These are phyloP conservation scores for Balearica regulorum DNA, from an alignment of 2,797 vertebrate genomes.

Conservation along the genomic window DNA sequence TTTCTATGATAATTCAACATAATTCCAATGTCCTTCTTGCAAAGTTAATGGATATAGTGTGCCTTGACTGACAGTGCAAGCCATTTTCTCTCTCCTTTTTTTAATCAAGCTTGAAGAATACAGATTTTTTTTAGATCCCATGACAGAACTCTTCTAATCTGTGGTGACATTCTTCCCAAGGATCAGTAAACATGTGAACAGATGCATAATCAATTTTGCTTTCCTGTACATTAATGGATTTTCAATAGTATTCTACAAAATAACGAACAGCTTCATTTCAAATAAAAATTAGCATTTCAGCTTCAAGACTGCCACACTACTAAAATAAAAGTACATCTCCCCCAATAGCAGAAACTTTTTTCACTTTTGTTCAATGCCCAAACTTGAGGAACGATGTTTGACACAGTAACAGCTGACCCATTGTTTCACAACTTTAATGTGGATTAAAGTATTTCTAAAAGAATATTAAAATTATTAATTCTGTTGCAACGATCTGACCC, in stretches of 20 bases:
- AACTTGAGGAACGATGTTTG: neutral
- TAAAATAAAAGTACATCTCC: neutral
- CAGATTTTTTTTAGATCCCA: neutral
- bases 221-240: neutral
- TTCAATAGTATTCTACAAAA: conserved; percentile 6
- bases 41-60: neutral
- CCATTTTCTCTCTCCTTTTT: neutral
- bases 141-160: neutral
- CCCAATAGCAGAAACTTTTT: neutral
- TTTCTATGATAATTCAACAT: neutral
- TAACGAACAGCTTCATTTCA: neutral
- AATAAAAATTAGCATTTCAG: neutral
- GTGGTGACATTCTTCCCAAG: neutral
- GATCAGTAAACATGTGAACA: neutral
- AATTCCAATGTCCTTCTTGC: neutral
- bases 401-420: neutral
- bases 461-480: neutral
- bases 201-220: neutral
- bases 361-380: neutral
- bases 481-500: neutral
- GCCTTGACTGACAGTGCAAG: neutral
- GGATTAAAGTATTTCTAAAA: neutral
- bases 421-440: neutral
- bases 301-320: neutral
- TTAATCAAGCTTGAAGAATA: neutral